phyloP scores from a whole-genome alignment of 1,140 invertebrate species.

The Acromyrmex echinatior region DNA sequence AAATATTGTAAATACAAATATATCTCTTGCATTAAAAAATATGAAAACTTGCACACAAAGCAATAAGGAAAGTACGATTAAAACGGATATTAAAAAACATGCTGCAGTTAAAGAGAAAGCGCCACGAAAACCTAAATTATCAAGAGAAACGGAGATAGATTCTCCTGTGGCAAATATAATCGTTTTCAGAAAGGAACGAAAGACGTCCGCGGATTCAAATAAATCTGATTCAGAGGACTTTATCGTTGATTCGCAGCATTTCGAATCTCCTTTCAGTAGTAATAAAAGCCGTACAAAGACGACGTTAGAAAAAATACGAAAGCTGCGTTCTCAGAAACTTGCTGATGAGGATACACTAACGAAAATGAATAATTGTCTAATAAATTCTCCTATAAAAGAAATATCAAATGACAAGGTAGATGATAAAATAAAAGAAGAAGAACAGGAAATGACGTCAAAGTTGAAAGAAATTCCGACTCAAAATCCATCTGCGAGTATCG shows the following conservation, averaged over 20 bases:
- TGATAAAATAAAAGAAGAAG: conserved; percentile 14
- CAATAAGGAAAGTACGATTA: conserved; percentile 4
- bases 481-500: conserved; percentile 46
- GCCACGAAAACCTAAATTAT: conserved; percentile 59
- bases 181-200: conserved; percentile 57
- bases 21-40: conserved; percentile 6
- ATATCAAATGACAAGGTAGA: neutral
- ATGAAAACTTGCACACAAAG: neutral
- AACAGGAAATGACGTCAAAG: conserved; percentile 22
- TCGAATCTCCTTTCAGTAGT: conserved; percentile 47
- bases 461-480: conserved; percentile 53
- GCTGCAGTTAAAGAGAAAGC: conserved; percentile 9
- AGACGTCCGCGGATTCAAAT: conserved; percentile 72
- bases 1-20: conserved; percentile 49
- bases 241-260: conserved; percentile 67
- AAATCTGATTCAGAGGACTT: conserved; percentile 81
- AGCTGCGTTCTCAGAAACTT: conserved; percentile 50
- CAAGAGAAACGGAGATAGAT: conserved; percentile 45
- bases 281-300: conserved; percentile 69
- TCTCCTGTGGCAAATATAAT: conserved; percentile 74
- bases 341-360: neutral
- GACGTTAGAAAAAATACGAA: conserved; percentile 68
- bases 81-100: conserved; percentile 5
- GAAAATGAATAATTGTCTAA: conserved; percentile 6
- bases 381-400: neutral